Evolutionary conservation across 2,888 invertebrate species (phyloP).

Genomic region (Dolichopus griseipennis): DNA sequence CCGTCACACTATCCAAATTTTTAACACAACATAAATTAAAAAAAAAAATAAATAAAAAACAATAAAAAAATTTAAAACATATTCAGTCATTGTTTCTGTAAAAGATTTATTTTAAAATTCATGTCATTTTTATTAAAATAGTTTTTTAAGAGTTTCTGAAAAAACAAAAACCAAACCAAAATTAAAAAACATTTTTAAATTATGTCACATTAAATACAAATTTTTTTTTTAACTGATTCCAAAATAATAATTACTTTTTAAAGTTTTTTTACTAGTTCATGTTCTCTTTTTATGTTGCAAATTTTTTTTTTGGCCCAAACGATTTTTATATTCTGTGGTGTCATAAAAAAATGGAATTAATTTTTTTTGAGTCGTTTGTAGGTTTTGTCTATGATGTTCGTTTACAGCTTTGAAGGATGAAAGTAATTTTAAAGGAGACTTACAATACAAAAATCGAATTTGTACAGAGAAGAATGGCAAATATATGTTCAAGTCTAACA

Average conservation of each 20-base stretch:
- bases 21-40: not conserved
- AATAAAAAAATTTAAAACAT: too few species aligned
- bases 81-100: not conserved
- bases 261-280: not conserved
- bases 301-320: too few species aligned
- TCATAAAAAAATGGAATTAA: too few species aligned
- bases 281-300: not conserved
- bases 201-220: not conserved
- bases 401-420: too few species aligned
- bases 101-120: not conserved
- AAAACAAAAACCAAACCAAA: not conserved
- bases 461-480: too few species aligned
- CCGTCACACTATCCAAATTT: too few species aligned
- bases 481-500: too few species aligned
- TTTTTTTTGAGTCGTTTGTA: too few species aligned
- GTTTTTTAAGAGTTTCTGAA: not conserved
- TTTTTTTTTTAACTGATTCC: not conserved
- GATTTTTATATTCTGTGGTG: too few species aligned
- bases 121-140: conserved; percentile 1
- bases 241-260: not conserved
- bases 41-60: not conserved
- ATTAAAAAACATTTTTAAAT: not conserved
- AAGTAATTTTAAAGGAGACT: too few species aligned
- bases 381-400: too few species aligned
- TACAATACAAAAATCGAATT: too few species aligned